These are phyloP conservation scores for Guaruba guarouba DNA, from an alignment of 2,113 vertebrate species.

Conservation along the genomic window DNA sequence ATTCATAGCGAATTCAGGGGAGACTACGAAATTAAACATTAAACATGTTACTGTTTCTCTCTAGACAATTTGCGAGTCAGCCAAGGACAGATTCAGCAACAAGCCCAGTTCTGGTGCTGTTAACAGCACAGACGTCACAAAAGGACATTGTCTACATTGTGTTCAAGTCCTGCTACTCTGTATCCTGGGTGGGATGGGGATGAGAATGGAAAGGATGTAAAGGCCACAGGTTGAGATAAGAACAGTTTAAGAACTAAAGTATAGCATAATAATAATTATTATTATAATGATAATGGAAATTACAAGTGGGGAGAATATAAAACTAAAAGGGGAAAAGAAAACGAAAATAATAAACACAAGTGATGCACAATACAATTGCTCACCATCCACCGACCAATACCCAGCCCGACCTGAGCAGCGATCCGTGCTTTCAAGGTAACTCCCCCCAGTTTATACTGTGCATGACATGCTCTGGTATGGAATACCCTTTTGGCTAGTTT, in stretches of 20 bases:
- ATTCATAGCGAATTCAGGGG: neutral
- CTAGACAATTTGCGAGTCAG: neutral
- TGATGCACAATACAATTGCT: neutral
- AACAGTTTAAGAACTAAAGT: neutral
- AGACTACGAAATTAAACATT: neutral
- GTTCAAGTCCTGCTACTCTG: neutral
- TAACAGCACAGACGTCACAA: neutral
- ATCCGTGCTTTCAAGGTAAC: neutral
- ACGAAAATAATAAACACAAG: neutral
- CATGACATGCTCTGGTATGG: neutral
- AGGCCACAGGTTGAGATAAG: neutral
- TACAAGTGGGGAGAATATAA: neutral
- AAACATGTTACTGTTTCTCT: neutral
- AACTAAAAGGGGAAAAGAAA: neutral
- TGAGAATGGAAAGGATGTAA: neutral
- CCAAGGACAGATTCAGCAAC: neutral
- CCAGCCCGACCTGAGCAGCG: accelerated
- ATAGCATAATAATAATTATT: neutral
- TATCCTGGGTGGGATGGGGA: neutral
- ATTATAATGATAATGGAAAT: neutral
- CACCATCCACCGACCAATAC: neutral
- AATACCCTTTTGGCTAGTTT: neutral
- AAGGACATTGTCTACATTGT: neutral
- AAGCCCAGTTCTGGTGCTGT: neutral
- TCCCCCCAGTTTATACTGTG: neutral